These are phyloP conservation scores for Syrmaticus mikado DNA, from an alignment of 2,113 vertebrate genomes.

Conservation along the genomic window DNA sequence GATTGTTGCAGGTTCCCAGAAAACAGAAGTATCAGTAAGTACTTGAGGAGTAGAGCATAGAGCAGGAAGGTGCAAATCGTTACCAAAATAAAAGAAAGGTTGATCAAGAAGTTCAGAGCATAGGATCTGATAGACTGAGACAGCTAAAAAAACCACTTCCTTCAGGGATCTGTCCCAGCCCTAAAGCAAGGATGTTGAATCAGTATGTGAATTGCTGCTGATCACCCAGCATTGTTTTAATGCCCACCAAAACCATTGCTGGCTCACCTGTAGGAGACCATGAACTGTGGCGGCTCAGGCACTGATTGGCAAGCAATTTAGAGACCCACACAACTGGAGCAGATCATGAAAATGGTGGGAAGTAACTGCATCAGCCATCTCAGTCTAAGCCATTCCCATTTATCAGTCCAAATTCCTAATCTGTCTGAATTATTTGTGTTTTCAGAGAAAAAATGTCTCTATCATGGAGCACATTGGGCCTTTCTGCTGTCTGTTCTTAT, in stretches of 20 bases:
- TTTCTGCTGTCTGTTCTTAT: slow-evolving; percentile 28
- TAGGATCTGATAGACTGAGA: neutral
- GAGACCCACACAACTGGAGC: neutral
- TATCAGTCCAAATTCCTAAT: neutral
- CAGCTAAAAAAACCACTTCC: neutral
- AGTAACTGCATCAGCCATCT: neutral
- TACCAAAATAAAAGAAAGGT: neutral
- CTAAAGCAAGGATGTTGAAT: neutral
- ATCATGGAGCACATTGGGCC: neutral
- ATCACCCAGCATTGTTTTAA: neutral
- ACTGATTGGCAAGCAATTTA: neutral
- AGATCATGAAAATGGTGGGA: neutral
- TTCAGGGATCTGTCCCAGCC: neutral
- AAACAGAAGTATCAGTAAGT: neutral
- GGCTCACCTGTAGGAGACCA: neutral
- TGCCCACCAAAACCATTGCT: neutral
- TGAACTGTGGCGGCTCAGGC: neutral
- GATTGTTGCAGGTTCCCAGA: neutral
- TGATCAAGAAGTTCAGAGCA: neutral
- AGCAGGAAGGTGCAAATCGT: neutral
- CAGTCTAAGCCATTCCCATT: neutral
- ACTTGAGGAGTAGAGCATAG: neutral
- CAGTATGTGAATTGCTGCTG: neutral
- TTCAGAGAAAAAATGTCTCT: neutral
- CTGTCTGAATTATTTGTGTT: slow-evolving; percentile 25